Conservation (phyloP, 2,113 vertebrate genomes). For the Malurus melanocephalus region DNA sequence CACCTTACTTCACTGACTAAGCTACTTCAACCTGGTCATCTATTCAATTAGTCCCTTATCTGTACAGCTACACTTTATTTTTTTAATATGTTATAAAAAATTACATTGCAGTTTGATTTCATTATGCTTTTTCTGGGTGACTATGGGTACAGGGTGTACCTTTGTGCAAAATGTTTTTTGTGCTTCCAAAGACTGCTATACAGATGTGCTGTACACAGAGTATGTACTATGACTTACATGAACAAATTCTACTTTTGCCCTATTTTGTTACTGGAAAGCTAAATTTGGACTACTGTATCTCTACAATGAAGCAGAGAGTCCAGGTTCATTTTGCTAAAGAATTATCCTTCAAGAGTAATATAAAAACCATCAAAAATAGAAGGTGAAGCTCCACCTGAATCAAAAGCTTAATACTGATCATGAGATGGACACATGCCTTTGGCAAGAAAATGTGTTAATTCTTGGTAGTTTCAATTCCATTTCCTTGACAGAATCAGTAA, state of each 20-base stretch:
- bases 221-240: background rate
- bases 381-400: background rate
- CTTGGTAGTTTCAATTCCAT: background rate
- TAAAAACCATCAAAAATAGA: background rate
- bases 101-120: background rate
- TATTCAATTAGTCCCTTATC: background rate
- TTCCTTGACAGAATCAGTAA: background rate
- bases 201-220: background rate
- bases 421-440: background rate
- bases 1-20: background rate
- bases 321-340: background rate
- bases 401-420: background rate
- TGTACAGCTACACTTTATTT: background rate
- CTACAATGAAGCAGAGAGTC: background rate
- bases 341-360: background rate
- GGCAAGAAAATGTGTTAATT: background rate
- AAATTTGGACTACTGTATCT: background rate
- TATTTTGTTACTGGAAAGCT: background rate
- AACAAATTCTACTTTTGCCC: background rate
- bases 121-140: background rate
- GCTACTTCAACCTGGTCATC: background rate
- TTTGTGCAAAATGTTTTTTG: background rate
- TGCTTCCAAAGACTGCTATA: background rate
- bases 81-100: background rate
- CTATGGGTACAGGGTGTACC: rapidly evolving